Conservation (phyloP, 2,888 invertebrate genomes). For the Yponomeuta cagnagella region DNA sequence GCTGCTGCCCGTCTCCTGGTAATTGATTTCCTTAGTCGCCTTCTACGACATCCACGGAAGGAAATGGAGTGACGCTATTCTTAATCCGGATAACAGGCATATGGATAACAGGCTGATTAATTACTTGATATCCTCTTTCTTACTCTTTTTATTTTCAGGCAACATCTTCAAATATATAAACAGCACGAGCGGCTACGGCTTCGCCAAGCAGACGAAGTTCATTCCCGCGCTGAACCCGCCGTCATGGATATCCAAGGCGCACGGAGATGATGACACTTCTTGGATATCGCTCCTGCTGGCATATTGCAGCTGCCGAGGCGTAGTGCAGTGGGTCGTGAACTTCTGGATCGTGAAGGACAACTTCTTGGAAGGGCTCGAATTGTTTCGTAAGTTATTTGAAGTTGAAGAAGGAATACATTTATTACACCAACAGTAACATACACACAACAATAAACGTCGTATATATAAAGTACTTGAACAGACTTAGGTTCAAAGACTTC, state of each 20-base stretch:
- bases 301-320: constrained; percentile 46
- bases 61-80: too few relatives aligned
- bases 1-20: too few relatives aligned
- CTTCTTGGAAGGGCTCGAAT: constrained; percentile 40
- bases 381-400: constrained; percentile 40
- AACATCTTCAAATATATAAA: constrained; percentile 4
- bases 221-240: background rate
- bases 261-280: constrained; percentile 37
- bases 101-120: too few relatives aligned
- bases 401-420: background rate
- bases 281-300: constrained; percentile 58
- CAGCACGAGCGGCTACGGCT: background rate
- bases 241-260: constrained; percentile 17
- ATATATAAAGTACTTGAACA: too few relatives aligned
- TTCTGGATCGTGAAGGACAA: constrained; percentile 62
- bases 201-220: background rate
- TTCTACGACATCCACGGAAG: too few relatives aligned
- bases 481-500: background rate
- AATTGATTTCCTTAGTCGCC: too few relatives aligned
- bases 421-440: too few relatives aligned
- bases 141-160: background rate
- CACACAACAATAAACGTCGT: too few relatives aligned
- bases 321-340: constrained; percentile 59
- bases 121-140: too few relatives aligned
- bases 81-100: too few relatives aligned